Evolutionary conservation across 1,140 invertebrate species (phyloP).

Genomic region (Globodera rostochiensis): DNA sequence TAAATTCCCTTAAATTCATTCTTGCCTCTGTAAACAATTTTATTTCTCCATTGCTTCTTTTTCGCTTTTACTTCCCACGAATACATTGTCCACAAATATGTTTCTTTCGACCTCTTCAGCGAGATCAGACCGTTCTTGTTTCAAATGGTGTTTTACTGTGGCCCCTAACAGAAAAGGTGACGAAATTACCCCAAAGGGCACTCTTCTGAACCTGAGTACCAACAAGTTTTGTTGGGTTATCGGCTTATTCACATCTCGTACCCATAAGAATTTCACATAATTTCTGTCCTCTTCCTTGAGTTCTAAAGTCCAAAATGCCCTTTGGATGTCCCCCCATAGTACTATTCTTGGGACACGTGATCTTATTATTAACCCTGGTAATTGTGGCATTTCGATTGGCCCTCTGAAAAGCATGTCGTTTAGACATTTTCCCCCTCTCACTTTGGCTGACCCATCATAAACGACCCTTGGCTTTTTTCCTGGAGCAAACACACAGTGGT

Average conservation of each 20-base stretch:
- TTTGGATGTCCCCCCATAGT: neutral
- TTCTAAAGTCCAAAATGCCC: conserved; percentile 1
- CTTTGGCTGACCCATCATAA: neutral
- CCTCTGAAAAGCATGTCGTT: conserved; percentile 2
- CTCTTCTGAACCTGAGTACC: neutral
- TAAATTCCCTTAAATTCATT: conserved; percentile 22
- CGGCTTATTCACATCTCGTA: neutral
- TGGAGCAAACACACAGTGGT: neutral
- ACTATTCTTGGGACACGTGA: neutral
- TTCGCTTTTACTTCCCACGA: neutral
- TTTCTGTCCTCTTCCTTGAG: neutral
- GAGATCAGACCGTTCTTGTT: neutral
- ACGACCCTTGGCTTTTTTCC: conserved; percentile 5
- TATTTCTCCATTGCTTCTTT: neutral
- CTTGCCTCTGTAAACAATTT: neutral
- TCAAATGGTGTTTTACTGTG: neutral
- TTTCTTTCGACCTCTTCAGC: neutral
- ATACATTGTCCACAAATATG: conserved; percentile 9
- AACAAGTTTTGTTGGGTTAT: neutral
- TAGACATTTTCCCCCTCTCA: neutral
- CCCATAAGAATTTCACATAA: neutral
- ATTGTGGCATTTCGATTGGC: neutral
- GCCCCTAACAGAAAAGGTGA: neutral
- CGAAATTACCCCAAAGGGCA: neutral
- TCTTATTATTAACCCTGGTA: neutral